A percentile compares a stretch with the other conserved stretches of the same genome.
Evolutionary conservation across 2,113 vertebrate species (phyloP).

Genomic region (Prinia subflava): DNA sequence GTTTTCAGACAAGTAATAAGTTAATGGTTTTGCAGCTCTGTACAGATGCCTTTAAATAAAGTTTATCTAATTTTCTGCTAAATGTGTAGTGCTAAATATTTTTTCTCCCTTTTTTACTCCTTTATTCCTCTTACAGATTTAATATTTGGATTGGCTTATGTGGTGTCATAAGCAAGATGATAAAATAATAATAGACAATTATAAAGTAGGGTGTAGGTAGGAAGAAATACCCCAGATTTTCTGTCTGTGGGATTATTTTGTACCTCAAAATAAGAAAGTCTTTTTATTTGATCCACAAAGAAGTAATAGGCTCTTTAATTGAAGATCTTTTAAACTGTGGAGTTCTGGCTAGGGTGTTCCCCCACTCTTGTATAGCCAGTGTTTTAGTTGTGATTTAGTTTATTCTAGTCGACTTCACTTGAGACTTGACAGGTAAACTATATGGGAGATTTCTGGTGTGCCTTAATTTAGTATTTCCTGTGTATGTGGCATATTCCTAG

Average conservation of each 20-base stretch:
- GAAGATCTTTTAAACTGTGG: not conserved
- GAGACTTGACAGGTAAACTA: not conserved
- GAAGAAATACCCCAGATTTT: not conserved
- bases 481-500: not conserved
- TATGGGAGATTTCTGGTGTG: not conserved
- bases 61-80: not conserved
- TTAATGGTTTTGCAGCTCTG: not conserved
- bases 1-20: not conserved
- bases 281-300: not conserved
- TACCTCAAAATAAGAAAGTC: not conserved
- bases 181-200: not conserved
- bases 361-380: not conserved
- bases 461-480: not conserved
- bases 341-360: not conserved
- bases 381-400: not conserved
- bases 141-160: not conserved
- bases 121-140: not conserved
- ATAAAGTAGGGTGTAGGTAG: not conserved
- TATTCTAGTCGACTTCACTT: not conserved
- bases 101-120: not conserved
- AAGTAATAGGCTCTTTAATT: not conserved
- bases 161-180: not conserved
- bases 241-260: not conserved
- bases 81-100: not conserved
- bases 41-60: not conserved